These are phyloP conservation scores for Callyntrura sp. DNA, from an alignment of 2,888 invertebrate species.

Conservation along the genomic window DNA sequence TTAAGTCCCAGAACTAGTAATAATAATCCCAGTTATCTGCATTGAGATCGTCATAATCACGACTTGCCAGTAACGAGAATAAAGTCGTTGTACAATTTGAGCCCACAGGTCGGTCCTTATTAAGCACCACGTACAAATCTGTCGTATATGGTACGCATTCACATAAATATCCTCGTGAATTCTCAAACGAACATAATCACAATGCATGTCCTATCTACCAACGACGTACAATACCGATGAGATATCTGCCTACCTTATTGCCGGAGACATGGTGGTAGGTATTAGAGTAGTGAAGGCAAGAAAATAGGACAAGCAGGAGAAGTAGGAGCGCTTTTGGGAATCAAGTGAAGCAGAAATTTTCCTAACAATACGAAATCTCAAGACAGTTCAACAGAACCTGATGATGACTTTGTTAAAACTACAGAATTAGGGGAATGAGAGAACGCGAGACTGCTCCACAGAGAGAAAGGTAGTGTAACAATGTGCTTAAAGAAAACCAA, in stretches of 20 bases:
- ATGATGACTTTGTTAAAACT: slow-evolving; percentile 50
- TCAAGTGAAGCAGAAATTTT: slow-evolving; percentile 68
- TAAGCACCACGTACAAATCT: slow-evolving; percentile 22
- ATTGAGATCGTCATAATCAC: slow-evolving; percentile 45
- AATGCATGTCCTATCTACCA: neutral
- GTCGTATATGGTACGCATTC: slow-evolving; percentile 31
- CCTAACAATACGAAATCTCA: slow-evolving; percentile 69
- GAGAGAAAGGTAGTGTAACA: neutral
- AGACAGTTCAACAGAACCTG: slow-evolving; percentile 54
- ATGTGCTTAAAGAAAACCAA: slow-evolving; percentile 31
- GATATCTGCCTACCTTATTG: neutral
- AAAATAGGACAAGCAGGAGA: neutral
- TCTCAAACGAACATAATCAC: slow-evolving; percentile 32
- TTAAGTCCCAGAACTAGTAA: slow-evolving; percentile 51
- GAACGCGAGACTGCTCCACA: slow-evolving; percentile 23
- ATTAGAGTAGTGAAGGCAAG: neutral
- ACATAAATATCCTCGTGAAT: slow-evolving; percentile 47
- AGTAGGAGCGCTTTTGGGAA: slow-evolving; percentile 47
- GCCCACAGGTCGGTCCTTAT: slow-evolving; percentile 51
- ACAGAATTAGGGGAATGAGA: slow-evolving; percentile 26
- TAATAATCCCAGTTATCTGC: slow-evolving; percentile 58
- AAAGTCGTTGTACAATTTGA: slow-evolving; percentile 44
- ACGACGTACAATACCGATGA: neutral
- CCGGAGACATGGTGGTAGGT: neutral
- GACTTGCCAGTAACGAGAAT: slow-evolving; percentile 25